Base-by-base conservation (phyloP, 2,113 vertebrate species). In the Etheostoma cragini region DNA sequence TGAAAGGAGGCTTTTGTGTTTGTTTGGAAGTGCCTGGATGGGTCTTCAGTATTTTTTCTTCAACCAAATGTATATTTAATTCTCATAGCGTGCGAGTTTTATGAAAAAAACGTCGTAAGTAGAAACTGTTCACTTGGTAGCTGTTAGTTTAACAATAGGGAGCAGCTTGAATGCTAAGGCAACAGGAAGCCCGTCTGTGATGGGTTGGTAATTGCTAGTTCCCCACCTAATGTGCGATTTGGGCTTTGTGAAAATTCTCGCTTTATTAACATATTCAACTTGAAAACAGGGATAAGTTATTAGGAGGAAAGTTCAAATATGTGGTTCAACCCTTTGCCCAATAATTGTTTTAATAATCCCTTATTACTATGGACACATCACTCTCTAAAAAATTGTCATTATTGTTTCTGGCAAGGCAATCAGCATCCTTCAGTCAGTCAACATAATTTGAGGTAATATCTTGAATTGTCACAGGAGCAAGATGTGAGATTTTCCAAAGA, bases 401-500 rank as follows among this genome's bases (percentile, higher is more conserved):
- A n/a, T 14, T 21, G 15, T 45, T 66, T 35, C 14, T 65, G 68
- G 68, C 16, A 26, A 7, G 11, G 6, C 14, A 30, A 21, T 35
- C 21, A 12, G 38, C 22, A n/a, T 72, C 65, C 12, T 8, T 26
- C 72, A n/a, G 12, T 73, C 54, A 56, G 16, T 72, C 74, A 78
- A 50, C 15, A 64, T 8, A 4, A 24, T 38, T 75, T 46, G 26
- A 82, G 62, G 75, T 73, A 71, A 69, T 57, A 75, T 71, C 14
- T 75, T 19, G 17, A 76, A 13, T 73, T 85, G 84, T 88, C 46
- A 66, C 66, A 65, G 24, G 52, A 65, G n/a, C 26, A 49, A 21
- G 30, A 68, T 38, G 14, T 67, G 24, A 50, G 15, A 76, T 24
- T 54, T 45, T 46, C 21, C 21, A 57, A 65, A 82, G 69, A 78